Percentiles rank a stretch among this genome's conserved stretches.
Evolutionary conservation across 1,140 invertebrate species (phyloP).

Genomic region (Bombus difficillimus): DNA sequence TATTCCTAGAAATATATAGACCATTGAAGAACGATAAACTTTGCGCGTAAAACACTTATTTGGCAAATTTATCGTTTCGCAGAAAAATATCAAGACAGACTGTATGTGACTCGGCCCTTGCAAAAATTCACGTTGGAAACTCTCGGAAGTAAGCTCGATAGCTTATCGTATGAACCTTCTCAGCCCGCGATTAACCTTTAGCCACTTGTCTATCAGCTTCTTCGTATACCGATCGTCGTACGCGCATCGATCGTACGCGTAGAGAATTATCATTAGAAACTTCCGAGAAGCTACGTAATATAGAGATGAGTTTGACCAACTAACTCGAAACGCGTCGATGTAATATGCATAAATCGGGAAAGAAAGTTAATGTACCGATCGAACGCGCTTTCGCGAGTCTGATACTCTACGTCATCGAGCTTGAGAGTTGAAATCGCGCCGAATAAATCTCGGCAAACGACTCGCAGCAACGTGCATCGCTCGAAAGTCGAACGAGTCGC

Average conservation of each 20-base stretch:
- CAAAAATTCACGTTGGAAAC: not conserved
- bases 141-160: not conserved
- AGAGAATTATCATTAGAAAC: not conserved
- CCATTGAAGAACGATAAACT: too few species aligned
- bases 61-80: too few species aligned
- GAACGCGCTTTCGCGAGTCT: not conserved
- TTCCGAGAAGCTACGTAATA: too few species aligned
- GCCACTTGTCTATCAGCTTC: not conserved
- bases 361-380: not conserved
- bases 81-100: too few species aligned
- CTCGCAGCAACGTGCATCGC: not conserved
- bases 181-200: not conserved
- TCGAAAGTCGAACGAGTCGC: constrained; percentile 33
- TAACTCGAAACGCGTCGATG: not conserved
- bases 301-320: not conserved
- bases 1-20: constrained; percentile 82
- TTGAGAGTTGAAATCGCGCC: not conserved
- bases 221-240: not conserved
- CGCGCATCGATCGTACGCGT: too few species aligned
- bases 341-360: not conserved
- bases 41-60: too few species aligned
- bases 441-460: constrained; percentile 18
- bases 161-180: not conserved
- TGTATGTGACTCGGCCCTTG: too few species aligned
- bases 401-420: too few species aligned